phyloP scores from a whole-genome alignment of 2,113 vertebrate genomes.

The Lamprologus tigripictilis region DNA sequence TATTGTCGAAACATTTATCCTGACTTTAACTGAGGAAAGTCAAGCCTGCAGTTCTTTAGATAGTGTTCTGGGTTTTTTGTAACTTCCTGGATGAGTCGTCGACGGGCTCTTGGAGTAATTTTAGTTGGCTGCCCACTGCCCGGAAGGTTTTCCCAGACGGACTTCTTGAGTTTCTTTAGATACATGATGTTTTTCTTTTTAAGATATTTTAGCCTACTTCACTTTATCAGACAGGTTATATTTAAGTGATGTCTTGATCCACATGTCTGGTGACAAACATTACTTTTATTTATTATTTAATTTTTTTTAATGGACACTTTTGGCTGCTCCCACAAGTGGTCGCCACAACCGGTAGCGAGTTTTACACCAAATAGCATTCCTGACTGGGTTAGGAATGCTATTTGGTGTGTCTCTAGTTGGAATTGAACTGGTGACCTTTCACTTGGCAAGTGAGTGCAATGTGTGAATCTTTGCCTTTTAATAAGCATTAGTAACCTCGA shows the following conservation, averaged over 20 bases:
- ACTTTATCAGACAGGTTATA: neutral
- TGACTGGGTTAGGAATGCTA: neutral
- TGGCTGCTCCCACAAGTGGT: neutral
- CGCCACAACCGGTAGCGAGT: neutral
- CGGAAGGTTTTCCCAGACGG: neutral
- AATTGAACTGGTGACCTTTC: neutral
- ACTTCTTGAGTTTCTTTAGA: neutral
- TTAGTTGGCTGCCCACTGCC: neutral
- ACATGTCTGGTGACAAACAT: neutral
- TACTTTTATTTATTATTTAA: neutral
- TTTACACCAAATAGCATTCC: neutral
- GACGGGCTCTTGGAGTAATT: fast-evolving
- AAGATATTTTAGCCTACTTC: neutral
- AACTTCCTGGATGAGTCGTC: neutral
- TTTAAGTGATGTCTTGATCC: neutral
- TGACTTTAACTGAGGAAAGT: neutral
- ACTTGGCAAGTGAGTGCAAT: fast-evolving
- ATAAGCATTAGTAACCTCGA: neutral
- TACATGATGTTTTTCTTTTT: neutral
- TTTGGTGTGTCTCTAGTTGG: neutral
- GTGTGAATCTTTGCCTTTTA: neutral
- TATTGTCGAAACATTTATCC: neutral
- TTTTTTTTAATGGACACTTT: neutral
- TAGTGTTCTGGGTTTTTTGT: fast-evolving
- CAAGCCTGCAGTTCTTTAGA: neutral